Percentiles rank a stretch among this genome's conserved stretches.
Conservation (phyloP, 2,113 vertebrate species). For the Empidonax alnorum region DNA sequence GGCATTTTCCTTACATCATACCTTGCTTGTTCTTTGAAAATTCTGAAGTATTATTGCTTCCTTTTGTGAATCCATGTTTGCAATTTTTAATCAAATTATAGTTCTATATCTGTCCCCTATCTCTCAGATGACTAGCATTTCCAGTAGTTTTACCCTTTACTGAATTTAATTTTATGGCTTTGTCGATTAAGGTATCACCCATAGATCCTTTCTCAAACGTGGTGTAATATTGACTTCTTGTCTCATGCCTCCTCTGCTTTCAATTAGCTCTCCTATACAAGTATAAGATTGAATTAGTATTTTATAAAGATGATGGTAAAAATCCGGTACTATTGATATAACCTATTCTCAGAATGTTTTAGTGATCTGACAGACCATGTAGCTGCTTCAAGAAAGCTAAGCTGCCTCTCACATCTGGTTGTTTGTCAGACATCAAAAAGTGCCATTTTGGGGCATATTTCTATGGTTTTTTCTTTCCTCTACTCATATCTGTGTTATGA, state of each 20-base stretch:
- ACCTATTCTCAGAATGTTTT: not conserved
- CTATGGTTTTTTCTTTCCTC: not conserved
- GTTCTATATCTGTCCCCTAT: not conserved
- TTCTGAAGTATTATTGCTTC: not conserved
- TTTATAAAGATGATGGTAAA: not conserved
- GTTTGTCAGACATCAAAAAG: not conserved
- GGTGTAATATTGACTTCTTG: not conserved
- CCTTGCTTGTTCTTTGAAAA: not conserved
- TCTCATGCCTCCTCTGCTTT: not conserved
- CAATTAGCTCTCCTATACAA: not conserved
- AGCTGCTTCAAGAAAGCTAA: not conserved
- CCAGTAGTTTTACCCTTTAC: not conserved
- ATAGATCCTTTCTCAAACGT: slow-evolving; percentile 27
- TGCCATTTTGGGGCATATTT: not conserved
- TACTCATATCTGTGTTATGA: not conserved
- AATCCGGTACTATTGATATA: not conserved
- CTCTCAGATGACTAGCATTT: not conserved
- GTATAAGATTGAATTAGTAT: not conserved
- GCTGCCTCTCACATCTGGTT: not conserved
- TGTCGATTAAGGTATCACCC: not conserved
- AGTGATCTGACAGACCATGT: not conserved
- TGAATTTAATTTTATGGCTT: not conserved
- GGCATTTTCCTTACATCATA: not conserved
- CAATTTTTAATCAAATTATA: not conserved
- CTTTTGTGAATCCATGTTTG: not conserved